A percentile compares a stretch with the other conserved stretches of the same genome.
Conservation (phyloP, 1,140 invertebrate species). For the Listronotus oregonensis region DNA sequence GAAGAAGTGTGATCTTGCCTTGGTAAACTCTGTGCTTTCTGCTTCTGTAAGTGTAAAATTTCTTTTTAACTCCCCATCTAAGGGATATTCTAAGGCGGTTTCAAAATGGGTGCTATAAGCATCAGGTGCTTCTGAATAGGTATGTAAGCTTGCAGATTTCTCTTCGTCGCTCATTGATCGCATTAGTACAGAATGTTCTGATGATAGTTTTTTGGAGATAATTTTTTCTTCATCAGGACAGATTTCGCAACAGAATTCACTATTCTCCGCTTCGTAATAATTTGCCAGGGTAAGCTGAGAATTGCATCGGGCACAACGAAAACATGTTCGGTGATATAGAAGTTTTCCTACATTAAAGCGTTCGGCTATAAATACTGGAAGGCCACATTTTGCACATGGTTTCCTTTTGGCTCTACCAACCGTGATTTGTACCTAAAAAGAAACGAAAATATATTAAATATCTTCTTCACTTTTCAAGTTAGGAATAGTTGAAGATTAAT, state of each 20-base stretch:
- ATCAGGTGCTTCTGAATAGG: slow-evolving; percentile 43
- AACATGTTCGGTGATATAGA: slow-evolving; percentile 90
- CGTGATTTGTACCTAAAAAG: slow-evolving; percentile 42
- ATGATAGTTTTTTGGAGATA: slow-evolving; percentile 40
- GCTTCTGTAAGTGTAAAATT: slow-evolving; percentile 31
- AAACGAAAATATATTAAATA: slow-evolving; percentile 1
- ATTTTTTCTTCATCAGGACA: slow-evolving; percentile 79
- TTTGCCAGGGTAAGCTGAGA: slow-evolving; percentile 76
- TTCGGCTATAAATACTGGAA: slow-evolving; percentile 89
- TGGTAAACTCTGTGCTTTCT: slow-evolving; percentile 44
- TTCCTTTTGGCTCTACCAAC: slow-evolving; percentile 63
- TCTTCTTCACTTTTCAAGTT: too few relatives aligned
- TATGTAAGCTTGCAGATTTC: slow-evolving; percentile 55
- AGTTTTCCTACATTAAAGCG: slow-evolving; percentile 78
- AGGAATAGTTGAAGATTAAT: neutral
- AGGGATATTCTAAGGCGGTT: slow-evolving; percentile 44
- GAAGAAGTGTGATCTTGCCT: slow-evolving; percentile 56
- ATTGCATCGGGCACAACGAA: slow-evolving; percentile 80
- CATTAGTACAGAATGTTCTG: slow-evolving; percentile 36
- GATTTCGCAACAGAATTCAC: slow-evolving; percentile 80
- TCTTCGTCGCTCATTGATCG: slow-evolving; percentile 63
- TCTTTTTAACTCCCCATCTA: slow-evolving; percentile 32
- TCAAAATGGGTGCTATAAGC: slow-evolving; percentile 47
- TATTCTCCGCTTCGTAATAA: slow-evolving; percentile 76
- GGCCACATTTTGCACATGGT: slow-evolving; percentile 78